Conservation (phyloP, 2,113 vertebrate species). For the Charadrius vociferus region DNA sequence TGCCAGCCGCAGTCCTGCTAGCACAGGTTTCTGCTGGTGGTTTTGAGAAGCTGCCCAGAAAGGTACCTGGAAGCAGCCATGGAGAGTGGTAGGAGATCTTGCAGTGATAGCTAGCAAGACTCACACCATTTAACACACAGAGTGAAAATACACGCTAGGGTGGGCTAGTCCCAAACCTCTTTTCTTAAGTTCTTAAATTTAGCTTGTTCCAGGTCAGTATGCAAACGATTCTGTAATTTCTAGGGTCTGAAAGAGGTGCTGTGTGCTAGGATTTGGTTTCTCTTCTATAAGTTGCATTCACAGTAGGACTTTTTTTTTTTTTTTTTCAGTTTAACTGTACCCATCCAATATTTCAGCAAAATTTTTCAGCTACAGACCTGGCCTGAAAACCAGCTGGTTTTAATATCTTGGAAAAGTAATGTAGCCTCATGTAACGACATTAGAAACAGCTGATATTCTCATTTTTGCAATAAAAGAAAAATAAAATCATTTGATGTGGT, state of each 20-base stretch:
- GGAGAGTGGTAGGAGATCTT: background rate
- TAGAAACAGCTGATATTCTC: conserved; percentile 34
- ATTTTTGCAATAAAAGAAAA: conserved; percentile 1
- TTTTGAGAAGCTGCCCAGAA: conserved; percentile 48
- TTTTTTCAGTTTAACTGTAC: background rate
- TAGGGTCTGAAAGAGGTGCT: background rate
- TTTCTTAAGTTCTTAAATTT: background rate
- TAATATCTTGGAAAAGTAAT: conserved; percentile 9
- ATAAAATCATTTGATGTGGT: background rate
- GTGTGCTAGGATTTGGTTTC: background rate
- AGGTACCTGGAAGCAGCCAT: background rate
- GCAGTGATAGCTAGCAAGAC: background rate
- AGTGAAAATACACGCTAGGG: background rate
- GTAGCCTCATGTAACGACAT: background rate
- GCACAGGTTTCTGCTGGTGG: conserved; percentile 5
- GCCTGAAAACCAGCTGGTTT: conserved; percentile 22
- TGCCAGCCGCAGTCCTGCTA: conserved; percentile 9
- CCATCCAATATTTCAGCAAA: background rate
- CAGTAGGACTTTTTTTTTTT: background rate
- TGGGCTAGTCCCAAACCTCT: background rate
- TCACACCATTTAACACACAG: background rate
- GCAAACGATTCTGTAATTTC: background rate
- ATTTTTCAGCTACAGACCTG: background rate
- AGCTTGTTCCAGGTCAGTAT: background rate
- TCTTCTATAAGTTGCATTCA: background rate